Evolutionary conservation across 2,888 invertebrate genomes (phyloP).

Genomic region (Ectropis crepuscularia): DNA sequence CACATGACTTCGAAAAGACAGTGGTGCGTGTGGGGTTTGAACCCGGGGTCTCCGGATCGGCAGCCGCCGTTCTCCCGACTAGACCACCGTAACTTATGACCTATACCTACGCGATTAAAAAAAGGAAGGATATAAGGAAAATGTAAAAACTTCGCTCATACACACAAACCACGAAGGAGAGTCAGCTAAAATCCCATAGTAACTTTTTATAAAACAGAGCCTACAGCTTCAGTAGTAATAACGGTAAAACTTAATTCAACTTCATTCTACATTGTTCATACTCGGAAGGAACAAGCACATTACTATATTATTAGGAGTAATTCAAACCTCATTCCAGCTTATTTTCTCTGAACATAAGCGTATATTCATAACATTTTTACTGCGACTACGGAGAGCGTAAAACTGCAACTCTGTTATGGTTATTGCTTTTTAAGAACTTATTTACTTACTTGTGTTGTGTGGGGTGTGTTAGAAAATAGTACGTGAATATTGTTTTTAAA

Average conservation of each 20-base stretch:
- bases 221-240: not conserved
- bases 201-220: not conserved
- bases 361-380: constrained; percentile 22
- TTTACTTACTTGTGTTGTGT: constrained; percentile 5
- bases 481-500: too few relatives aligned
- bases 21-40: too few relatives aligned
- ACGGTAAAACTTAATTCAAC: not conserved
- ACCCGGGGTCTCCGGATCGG: too few relatives aligned
- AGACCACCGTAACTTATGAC: too few relatives aligned
- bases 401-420: constrained; percentile 18
- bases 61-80: too few relatives aligned
- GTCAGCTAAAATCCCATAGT: too few relatives aligned
- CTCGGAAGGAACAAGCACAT: not conserved
- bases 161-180: too few relatives aligned
- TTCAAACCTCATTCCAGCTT: constrained; percentile 11
- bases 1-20: too few relatives aligned
- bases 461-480: not conserved
- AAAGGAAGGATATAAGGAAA: too few relatives aligned
- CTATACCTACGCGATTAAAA: too few relatives aligned
- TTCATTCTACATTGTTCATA: not conserved
- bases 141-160: too few relatives aligned
- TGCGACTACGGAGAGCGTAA: not conserved
- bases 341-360: constrained; percentile 14
- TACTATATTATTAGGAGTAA: constrained; percentile 8
- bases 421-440: constrained; percentile 13